Evolutionary conservation across 2,888 invertebrate species (phyloP).

Genomic region (Cosmopolites sordidus): DNA sequence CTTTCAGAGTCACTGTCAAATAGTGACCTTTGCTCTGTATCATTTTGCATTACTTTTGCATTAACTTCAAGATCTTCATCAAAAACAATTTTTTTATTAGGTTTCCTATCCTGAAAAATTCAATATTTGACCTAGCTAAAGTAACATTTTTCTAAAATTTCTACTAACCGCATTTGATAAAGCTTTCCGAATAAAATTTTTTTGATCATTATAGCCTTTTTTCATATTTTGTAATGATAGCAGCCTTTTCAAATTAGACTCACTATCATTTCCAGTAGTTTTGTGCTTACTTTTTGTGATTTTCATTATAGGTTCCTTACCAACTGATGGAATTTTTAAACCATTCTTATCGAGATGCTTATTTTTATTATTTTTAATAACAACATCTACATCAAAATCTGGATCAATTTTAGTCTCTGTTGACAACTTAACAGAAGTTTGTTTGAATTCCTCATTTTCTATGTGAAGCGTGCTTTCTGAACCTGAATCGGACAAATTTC

Average conservation of each 20-base stretch:
- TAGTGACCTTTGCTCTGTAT: neutral
- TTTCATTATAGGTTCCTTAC: constrained; percentile 34
- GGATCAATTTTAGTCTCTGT: too few species aligned
- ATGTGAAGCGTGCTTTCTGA: constrained; percentile 5
- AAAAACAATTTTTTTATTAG: constrained; percentile 62
- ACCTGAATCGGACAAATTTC: neutral
- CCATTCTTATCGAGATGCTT: constrained; percentile 30
- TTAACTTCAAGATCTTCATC: too few species aligned
- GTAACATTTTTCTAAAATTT: neutral
- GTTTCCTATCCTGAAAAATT: constrained; percentile 46
- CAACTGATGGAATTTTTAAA: constrained; percentile 38
- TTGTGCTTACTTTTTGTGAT: constrained; percentile 29
- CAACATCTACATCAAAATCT: too few species aligned
- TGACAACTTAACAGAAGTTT: too few species aligned
- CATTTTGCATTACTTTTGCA: constrained; percentile 26
- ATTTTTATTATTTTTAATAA: constrained; percentile 38
- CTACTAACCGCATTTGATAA: constrained; percentile 58
- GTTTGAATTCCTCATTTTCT: too few species aligned
- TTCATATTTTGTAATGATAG: constrained; percentile 64
- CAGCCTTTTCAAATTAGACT: constrained; percentile 62
- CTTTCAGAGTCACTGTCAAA: constrained; percentile 16
- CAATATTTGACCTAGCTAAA: neutral
- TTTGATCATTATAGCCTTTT: constrained; percentile 60
- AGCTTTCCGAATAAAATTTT: constrained; percentile 61
- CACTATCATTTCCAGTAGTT: constrained; percentile 30